A percentile compares a stretch with the other conserved stretches of the same genome.
Evolutionary conservation across 2,888 invertebrate species (phyloP).

Genomic region (Eucriotettix oculatus): DNA sequence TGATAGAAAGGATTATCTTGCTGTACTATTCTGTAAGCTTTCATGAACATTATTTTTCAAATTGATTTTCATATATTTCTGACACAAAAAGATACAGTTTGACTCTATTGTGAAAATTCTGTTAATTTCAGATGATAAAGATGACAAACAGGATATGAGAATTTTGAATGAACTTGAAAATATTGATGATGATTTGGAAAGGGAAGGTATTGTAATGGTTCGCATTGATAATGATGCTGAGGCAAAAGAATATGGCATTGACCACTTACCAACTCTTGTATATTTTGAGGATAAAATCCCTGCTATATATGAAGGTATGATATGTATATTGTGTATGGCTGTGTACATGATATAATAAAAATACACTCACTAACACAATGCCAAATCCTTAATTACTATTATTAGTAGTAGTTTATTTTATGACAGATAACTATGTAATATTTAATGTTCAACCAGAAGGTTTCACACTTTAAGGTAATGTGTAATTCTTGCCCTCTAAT

Average conservation of each 20-base stretch:
- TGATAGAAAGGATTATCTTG: constrained; percentile 61
- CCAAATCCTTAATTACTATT: background rate
- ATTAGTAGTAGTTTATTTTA: too few species aligned
- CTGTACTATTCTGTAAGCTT: constrained; percentile 79
- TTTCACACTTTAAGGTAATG: too few species aligned
- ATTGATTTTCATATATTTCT: background rate
- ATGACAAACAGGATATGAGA: constrained; percentile 75
- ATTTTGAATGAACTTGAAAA: constrained; percentile 80
- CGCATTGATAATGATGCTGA: constrained; percentile 79
- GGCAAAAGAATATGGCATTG: constrained; percentile 80
- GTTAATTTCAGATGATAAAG: constrained; percentile 59
- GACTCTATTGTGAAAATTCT: background rate
- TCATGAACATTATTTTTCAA: background rate
- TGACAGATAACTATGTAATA: too few species aligned
- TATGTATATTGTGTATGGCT: background rate
- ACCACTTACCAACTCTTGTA: constrained; percentile 68
- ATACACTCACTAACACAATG: too few species aligned
- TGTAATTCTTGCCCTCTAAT: too few species aligned
- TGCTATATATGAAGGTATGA: constrained; percentile 60
- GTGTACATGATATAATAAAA: too few species aligned
- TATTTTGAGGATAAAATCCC: constrained; percentile 88
- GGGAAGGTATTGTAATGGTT: constrained; percentile 78
- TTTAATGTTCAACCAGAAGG: too few species aligned
- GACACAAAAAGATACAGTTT: background rate
- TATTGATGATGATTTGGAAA: constrained; percentile 80